phyloP scores from a whole-genome alignment of 2,113 vertebrate species.

The Microtus pennsylvanicus region DNA sequence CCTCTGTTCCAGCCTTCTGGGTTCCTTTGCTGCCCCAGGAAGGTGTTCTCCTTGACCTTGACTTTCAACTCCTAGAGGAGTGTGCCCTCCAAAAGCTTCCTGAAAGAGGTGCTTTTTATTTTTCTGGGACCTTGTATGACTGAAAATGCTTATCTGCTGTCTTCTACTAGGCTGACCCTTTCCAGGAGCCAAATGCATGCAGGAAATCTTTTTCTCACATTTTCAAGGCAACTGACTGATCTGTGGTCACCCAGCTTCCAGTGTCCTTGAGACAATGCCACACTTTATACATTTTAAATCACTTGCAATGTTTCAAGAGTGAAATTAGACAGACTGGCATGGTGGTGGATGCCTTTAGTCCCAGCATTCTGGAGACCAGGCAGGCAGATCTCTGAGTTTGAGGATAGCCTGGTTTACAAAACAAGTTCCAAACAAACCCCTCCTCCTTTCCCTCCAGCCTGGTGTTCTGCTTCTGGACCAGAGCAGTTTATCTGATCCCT shows the following conservation, averaged over 20 bases:
- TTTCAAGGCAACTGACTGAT: neutral
- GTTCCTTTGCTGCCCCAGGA: neutral
- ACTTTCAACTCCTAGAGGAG: neutral
- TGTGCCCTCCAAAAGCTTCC: neutral
- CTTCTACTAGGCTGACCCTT: neutral
- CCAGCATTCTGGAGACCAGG: neutral
- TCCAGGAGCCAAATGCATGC: neutral
- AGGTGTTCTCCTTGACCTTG: neutral
- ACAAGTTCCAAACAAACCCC: neutral
- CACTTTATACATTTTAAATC: neutral
- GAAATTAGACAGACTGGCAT: neutral
- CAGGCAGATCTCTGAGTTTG: neutral
- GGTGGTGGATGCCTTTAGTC: neutral
- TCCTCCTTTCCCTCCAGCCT: neutral
- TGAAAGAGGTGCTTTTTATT: neutral
- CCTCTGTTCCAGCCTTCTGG: fast-evolving
- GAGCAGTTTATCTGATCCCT: neutral
- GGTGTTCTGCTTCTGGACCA: neutral
- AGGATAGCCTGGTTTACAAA: neutral
- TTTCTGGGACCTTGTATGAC: neutral
- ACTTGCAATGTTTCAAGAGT: slow-evolving; percentile 5
- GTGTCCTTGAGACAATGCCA: neutral
- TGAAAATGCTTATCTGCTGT: neutral
- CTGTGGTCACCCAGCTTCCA: neutral
- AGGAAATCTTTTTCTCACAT: slow-evolving; percentile 28